Evolutionary conservation across 2,113 vertebrate genomes (phyloP).

Genomic region (Ceyx cyanopectus): DNA sequence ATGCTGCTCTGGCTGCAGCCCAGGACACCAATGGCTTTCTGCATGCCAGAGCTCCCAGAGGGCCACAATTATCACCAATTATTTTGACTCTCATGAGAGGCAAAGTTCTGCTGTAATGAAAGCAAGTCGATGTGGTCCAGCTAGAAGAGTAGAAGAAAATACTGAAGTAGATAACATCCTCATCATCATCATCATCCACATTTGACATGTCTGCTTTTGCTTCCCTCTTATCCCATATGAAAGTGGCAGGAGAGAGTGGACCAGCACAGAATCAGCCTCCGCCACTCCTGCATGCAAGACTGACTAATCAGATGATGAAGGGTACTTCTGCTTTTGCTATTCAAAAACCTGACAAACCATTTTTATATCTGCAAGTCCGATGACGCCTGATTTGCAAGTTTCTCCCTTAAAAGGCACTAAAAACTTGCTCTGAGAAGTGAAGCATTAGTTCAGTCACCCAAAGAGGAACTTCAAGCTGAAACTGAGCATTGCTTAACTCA

Average conservation of each 20-base stretch:
- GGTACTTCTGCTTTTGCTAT: neutral
- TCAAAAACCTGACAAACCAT: neutral
- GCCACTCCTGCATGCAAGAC: neutral
- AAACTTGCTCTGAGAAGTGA: constrained; percentile 31
- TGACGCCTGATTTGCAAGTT: neutral
- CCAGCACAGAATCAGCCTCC: neutral
- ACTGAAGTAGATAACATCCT: neutral
- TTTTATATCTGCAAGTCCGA: neutral
- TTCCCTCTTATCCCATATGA: neutral
- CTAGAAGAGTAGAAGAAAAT: neutral
- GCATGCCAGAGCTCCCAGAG: too few relatives aligned
- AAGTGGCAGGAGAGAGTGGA: neutral
- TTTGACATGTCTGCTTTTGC: neutral
- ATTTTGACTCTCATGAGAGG: neutral
- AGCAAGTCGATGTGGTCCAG: neutral
- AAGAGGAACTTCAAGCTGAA: constrained; percentile 12
- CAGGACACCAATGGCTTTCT: too few relatives aligned
- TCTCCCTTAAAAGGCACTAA: constrained; percentile 49
- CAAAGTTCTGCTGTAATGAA: neutral
- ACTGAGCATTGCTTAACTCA: neutral
- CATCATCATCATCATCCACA: neutral
- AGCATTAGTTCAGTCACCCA: constrained; percentile 8
- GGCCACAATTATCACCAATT: neutral
- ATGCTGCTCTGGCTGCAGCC: too few relatives aligned
- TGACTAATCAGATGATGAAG: neutral